Base-by-base conservation (phyloP, 2,888 invertebrate species). In the Drosophila tanythrix region DNA sequence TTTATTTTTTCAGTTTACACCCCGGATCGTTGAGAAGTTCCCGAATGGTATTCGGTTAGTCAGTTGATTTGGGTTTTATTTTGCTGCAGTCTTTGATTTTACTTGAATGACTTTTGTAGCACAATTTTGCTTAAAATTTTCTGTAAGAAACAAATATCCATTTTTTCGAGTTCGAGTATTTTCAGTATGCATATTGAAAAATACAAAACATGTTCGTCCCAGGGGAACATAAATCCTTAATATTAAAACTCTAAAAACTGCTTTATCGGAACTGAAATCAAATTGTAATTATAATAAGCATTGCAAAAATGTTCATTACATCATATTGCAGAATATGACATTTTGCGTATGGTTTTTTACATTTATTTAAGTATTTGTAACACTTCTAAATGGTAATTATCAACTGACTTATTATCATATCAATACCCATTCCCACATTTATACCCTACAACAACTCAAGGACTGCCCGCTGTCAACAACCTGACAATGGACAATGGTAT, bases 1-100 rank as follows among this genome's bases (percentile, higher is more conserved):
- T 83, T 89, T 85, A 71, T 83, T 89, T 88, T 86, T 82, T 78
- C 69, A 76, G 75, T 70, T 85, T 81, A 72, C 81, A 74, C 83
- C 83, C 81, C 57, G 55, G 35, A 70, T 69, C 50, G 70, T 68
- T 76, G 60, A 51, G 63, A 60, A 5, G 13, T 52, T 40, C 68
- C 55, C 51, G 77, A 66, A 38, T 51, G 48, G 61, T 29, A 74
- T 79, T 74, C 53, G 62, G 61, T 63, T 67, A 67, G 62, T 52
- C 61, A 48, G 62, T 46, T 59, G 56, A 48, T 51, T 61, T 53
- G 64, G 64, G 52, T 56, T 50, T 31, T 56, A 21, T 13, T 40
- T 56, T 31, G 35, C 40, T 35, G 48, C 33, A 61, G 69, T 78
- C 43, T 60, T 53, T 69, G 51, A 74, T 27, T 63, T 73, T 31